A percentile compares a stretch with the other conserved stretches of the same genome.
phyloP scores from a whole-genome alignment of 2,113 vertebrate species.

The Rhynchopsitta pachyrhyncha region DNA sequence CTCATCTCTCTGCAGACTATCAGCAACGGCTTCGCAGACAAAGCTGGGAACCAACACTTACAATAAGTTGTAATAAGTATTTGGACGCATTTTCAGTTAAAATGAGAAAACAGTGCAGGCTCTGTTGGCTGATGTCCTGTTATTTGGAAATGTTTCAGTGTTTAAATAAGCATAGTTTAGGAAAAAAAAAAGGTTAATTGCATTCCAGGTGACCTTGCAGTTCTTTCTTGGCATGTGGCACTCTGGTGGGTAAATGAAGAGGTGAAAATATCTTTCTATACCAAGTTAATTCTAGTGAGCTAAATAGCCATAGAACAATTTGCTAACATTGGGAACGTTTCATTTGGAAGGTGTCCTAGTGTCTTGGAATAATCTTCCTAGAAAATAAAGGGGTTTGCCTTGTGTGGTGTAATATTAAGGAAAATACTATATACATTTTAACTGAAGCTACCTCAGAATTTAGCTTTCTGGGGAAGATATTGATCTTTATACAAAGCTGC shows the following conservation, averaged over 20 bases:
- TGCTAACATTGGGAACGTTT: not conserved
- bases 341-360: not conserved
- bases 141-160: not conserved
- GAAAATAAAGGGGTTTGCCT: not conserved
- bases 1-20: not conserved
- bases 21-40: not conserved
- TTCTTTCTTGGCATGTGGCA: not conserved
- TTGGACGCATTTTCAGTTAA: not conserved
- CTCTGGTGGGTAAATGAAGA: not conserved
- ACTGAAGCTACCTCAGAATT: not conserved
- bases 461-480: not conserved
- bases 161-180: not conserved
- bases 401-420: not conserved
- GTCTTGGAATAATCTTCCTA: not conserved
- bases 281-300: not conserved
- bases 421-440: not conserved
- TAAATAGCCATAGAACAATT: not conserved
- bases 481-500: not conserved
- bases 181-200: not conserved
- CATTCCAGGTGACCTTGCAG: not conserved
- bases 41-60: not conserved
- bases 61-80: not conserved
- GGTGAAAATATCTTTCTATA: not conserved
- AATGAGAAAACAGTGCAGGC: not conserved
- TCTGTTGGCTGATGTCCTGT: not conserved